Base-by-base conservation (phyloP, 2,797 vertebrate genomes). In the Gymnoscopelus microlampas region DNA sequence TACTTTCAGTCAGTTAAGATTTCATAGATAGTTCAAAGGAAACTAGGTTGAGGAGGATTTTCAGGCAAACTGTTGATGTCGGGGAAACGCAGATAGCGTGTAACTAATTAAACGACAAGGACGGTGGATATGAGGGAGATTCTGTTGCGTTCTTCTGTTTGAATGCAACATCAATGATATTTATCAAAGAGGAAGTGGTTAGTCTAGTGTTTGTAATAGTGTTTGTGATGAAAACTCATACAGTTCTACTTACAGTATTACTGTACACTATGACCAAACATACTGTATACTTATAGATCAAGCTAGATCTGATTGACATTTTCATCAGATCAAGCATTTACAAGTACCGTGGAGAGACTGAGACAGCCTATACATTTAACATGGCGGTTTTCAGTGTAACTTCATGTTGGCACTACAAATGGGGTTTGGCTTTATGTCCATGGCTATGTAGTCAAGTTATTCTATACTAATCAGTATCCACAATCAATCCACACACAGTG, bases 351-450 rank as follows among this genome's bases (percentile, higher is more conserved):
- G 26, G 26, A 29, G 26, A 29, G 26, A 29, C 26, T 29, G 26
- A 29, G 80, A 66, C 74, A 75, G 73, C 61, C 56, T 54, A 83
- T 81, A 60, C 79, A 86, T 85, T 84, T 74, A 78, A 75, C 65
- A 86, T 76, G 75, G 60, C 11, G 62, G 74, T 61, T 80, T 75
- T 3, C 54, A 79, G 73, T 74, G 53, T 53, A 73, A 64, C 70
- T 82, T 83, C 76, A 70, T 66, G 74, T 66, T 64, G 61, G 61
- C 44, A n/a, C 74, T 78, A 80, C 23, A 80, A 57, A 82, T 69
- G 44, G 9, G 54, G 75, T 77, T n/a, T n/a, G 44, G 68, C 73
- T 62, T 77, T 67, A 32, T 4, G 32, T 32, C 4, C 32, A 32
- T 32, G 32, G 32, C 0, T 32, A 32, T 32, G 32, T 32, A 32